These are phyloP conservation scores for Dinothrombium tinctorium DNA, from an alignment of 1,140 invertebrate genomes.

Conservation along the genomic window DNA sequence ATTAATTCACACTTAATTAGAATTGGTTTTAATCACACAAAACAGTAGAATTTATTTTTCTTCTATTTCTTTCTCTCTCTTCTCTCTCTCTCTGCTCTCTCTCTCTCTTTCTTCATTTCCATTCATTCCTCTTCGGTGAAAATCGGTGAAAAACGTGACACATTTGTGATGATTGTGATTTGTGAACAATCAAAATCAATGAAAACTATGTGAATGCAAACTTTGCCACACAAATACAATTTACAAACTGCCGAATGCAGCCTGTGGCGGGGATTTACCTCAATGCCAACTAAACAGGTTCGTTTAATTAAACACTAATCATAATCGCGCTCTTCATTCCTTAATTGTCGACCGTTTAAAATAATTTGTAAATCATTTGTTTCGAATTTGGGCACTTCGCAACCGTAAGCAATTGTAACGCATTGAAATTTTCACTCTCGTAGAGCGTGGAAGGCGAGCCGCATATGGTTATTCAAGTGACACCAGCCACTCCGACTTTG, in stretches of 20 bases:
- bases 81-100: too few species aligned
- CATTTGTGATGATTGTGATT: not conserved
- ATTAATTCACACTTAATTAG: too few species aligned
- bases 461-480: constrained; percentile 17
- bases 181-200: too few species aligned
- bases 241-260: not conserved
- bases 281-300: constrained; percentile 11
- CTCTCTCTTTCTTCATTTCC: constrained; percentile 1
- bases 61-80: too few species aligned
- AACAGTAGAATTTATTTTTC: too few species aligned
- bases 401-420: not conserved
- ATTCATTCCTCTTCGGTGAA: not conserved
- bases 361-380: not conserved
- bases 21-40: too few species aligned
- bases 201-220: too few species aligned
- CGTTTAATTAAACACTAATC: not conserved
- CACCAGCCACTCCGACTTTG: constrained; percentile 18
- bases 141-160: not conserved
- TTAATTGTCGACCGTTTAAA: not conserved
- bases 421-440: not conserved
- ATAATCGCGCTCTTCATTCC: too few species aligned
- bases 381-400: not conserved
- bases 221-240: too few species aligned
- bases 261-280: constrained; percentile 11
- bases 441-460: not conserved